A percentile compares a stretch with the other conserved stretches of the same genome.
phyloP scores from a whole-genome alignment of 92 coral and sea anemone species.

The Zoanthus gigantus region DNA sequence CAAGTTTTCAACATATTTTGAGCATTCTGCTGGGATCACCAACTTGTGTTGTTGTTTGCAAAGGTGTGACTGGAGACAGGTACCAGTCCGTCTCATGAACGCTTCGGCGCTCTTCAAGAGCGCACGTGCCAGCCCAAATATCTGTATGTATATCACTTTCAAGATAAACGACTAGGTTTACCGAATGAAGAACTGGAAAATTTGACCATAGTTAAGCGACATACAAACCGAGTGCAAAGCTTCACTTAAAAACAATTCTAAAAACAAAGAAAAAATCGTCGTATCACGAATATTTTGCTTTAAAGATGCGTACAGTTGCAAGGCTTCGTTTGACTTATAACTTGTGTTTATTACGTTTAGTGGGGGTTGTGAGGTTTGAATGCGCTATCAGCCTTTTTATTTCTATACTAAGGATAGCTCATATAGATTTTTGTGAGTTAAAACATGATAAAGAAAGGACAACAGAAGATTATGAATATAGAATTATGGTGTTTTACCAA shows the following conservation, averaged over 20 bases:
- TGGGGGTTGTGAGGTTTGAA: constrained; percentile 26
- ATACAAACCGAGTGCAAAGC: background rate
- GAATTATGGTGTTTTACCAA: background rate
- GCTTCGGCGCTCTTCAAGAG: constrained; percentile 31
- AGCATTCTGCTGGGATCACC: background rate
- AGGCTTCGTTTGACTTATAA: background rate
- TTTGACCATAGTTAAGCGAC: background rate
- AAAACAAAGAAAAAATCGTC: background rate
- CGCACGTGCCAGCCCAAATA: background rate
- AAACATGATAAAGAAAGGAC: background rate
- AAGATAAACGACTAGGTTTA: constrained; percentile 8
- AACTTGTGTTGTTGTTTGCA: constrained; percentile 10
- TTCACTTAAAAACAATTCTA: background rate
- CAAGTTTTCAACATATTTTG: background rate
- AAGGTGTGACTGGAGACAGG: constrained; percentile 25
- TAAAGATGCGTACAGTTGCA: background rate
- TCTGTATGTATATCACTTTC: constrained; percentile 6
- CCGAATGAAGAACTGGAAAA: background rate
- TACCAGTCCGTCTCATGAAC: constrained; percentile 5
- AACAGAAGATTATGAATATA: background rate
- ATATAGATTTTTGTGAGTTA: background rate
- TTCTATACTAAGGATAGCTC: background rate
- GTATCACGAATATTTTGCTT: background rate
- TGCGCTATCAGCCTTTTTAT: constrained; percentile 25
- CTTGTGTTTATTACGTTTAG: background rate